Base-by-base conservation (phyloP, 2,888 invertebrate species). In the Furcula furcula region DNA sequence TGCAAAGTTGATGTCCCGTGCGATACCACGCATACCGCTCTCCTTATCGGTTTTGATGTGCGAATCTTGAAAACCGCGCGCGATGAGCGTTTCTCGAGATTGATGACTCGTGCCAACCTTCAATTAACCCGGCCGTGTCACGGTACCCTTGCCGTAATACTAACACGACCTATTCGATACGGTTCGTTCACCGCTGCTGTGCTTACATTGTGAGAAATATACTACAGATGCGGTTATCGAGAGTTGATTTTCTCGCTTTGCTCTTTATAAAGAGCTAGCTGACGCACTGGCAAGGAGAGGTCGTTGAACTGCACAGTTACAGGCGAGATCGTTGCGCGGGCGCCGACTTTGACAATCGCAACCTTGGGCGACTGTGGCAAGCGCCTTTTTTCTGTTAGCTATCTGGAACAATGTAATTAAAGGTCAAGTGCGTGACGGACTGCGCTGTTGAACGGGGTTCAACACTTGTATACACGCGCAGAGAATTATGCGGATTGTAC, bases 201-300 rank as follows among this genome's bases (percentile, higher is more conserved):
- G 67, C 65, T 58, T 55, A 59, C 58, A 62, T 57, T 65, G 65
- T 67, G 62, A 66, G 65, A 64, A 48, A 54, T 56, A 60, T 66
- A 70, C 70, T 65, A 68, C 77, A 77, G 76, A 82, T 78, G 84
- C 74, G 68, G 73, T 80, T 85, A 85, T 83, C 76, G 67, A 60
- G 58, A 44, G 55, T 78, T 79, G 81, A 83, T 85, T 84, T 83
- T 85, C 82, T 85, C 80, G 72, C 68, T 78, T 82, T 81, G 80
- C 81, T 76, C 77, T 83, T 82, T 77, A 77, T 80, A 78, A 76
- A 79, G 76, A 75, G 77, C 76, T 77, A 76, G 77, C 76, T 83
- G 84, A 84, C 85, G 84, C 82, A 80, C 70, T 74, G 62, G 63
- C 67, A 65, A 65, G 53, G 57, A 62, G 62, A 61, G 83, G 81